These are phyloP conservation scores for Phalanger gymnotis DNA, from an alignment of 2,797 vertebrate species.

Conservation along the genomic window DNA sequence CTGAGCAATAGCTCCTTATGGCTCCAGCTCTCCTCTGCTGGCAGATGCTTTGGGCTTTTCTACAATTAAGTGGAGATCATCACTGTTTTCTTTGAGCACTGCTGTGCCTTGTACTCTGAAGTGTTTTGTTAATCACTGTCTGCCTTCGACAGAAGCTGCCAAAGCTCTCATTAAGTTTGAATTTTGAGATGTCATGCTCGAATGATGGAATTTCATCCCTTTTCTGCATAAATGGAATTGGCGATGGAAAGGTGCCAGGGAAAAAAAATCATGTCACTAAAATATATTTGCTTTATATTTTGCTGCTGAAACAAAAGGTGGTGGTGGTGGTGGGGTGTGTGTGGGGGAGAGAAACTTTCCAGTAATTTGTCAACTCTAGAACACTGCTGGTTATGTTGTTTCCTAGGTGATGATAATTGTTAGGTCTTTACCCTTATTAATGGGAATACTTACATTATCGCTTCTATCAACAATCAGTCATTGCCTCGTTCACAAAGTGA, in stretches of 20 bases:
- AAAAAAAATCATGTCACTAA: slow-evolving; percentile 83
- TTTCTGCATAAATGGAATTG: slow-evolving; percentile 90
- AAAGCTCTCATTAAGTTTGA: slow-evolving; percentile 99
- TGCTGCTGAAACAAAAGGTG: slow-evolving; percentile 82
- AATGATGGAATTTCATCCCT: slow-evolving; percentile 91
- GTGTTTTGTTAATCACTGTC: slow-evolving; percentile 99
- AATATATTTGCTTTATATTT: slow-evolving; percentile 86
- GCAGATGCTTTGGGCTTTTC: slow-evolving; percentile 99
- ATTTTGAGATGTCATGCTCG: slow-evolving; percentile 94
- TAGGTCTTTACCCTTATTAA: slow-evolving; percentile 73
- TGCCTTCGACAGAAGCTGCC: slow-evolving; percentile 99
- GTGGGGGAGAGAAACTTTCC: slow-evolving; percentile 56
- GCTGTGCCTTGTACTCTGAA: slow-evolving; percentile 99
- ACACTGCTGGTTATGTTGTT: slow-evolving; percentile 65
- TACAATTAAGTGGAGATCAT: slow-evolving; percentile 99
- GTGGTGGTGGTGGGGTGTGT: not conserved
- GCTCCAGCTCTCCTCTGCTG: slow-evolving; percentile 93
- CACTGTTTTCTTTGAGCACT: slow-evolving; percentile 99
- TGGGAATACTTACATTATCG: slow-evolving; percentile 66
- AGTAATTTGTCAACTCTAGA: slow-evolving; percentile 75
- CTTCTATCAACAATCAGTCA: slow-evolving; percentile 70
- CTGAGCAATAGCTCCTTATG: slow-evolving; percentile 98
- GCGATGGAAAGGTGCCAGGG: slow-evolving; percentile 87
- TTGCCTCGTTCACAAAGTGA: slow-evolving; percentile 75
- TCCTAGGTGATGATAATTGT: slow-evolving; percentile 76